Percentiles rank a stretch among this genome's conserved stretches.
Conservation (phyloP, 2,113 vertebrate genomes). For the Columbina picui region DNA sequence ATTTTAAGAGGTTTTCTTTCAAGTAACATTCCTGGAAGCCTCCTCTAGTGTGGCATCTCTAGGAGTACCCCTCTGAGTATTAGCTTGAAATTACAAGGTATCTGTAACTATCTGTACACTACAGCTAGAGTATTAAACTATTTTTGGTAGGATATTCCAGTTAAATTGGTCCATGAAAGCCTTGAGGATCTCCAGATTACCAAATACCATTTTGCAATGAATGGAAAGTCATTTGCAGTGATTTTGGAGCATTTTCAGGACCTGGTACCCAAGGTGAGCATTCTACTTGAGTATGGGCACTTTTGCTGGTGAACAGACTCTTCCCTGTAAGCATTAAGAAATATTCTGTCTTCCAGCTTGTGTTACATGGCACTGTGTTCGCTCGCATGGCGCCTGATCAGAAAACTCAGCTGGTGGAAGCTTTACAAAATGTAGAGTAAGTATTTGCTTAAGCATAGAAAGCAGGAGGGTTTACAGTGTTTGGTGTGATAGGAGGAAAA, state of each 20-base stretch:
- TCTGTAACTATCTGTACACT: background rate
- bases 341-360: constrained; percentile 80
- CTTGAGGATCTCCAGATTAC: constrained; percentile 80
- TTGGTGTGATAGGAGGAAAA: background rate
- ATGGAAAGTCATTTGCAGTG: constrained; percentile 92
- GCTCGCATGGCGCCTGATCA: constrained; percentile 97
- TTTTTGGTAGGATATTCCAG: constrained; percentile 82
- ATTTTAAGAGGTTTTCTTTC: background rate
- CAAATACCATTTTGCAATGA: constrained; percentile 95
- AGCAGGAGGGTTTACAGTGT: rapidly evolving
- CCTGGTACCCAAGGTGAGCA: constrained; percentile 90
- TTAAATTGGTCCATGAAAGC: constrained; percentile 84
- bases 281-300: background rate
- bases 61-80: background rate
- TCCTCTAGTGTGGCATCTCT: background rate
- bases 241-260: constrained; percentile 95
- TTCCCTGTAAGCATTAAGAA: background rate
- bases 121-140: background rate
- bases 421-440: constrained; percentile 95
- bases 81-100: background rate
- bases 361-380: constrained; percentile 94
- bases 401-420: constrained; percentile 96
- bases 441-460: constrained; percentile 62
- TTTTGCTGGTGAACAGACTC: background rate
- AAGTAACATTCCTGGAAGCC: background rate